phyloP scores from a whole-genome alignment of 2,113 vertebrate species.

The Dasypus novemcinctus region DNA sequence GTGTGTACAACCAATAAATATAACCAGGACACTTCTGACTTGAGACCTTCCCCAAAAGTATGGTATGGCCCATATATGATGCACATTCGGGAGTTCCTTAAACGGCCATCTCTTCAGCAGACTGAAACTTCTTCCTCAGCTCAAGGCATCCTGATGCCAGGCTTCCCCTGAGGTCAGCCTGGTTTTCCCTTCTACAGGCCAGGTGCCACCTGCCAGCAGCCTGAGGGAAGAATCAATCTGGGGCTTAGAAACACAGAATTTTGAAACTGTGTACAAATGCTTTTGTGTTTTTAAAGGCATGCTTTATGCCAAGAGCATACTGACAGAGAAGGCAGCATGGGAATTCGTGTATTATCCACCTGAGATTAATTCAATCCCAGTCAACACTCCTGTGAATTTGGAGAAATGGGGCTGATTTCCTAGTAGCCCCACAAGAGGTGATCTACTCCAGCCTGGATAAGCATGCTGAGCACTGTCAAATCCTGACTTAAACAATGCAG shows the following conservation, averaged over 20 bases:
- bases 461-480: neutral
- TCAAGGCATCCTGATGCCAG: neutral
- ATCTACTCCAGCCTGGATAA: neutral
- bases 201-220: conserved; percentile 57
- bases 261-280: conserved; percentile 47
- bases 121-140: neutral
- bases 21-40: neutral
- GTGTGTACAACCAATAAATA: neutral
- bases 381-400: conserved; percentile 43
- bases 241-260: conserved; percentile 63
- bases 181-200: neutral
- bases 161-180: neutral
- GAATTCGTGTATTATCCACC: conserved; percentile 32
- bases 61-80: neutral
- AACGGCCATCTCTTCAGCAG: neutral
- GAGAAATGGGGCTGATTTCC: conserved; percentile 28
- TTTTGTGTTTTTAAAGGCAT: conserved; percentile 56
- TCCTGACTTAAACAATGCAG: neutral
- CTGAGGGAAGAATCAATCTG: conserved; percentile 26
- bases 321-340: conserved; percentile 41
- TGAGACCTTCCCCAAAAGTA: neutral
- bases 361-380: conserved; percentile 8
- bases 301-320: conserved; percentile 55
- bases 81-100: neutral
- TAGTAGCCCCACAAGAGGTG: neutral